Percentiles rank a stretch among this genome's conserved stretches.
These are phyloP conservation scores for Rhizoglyphus robini DNA, from an alignment of 1,140 invertebrate species.

Conservation along the genomic window DNA sequence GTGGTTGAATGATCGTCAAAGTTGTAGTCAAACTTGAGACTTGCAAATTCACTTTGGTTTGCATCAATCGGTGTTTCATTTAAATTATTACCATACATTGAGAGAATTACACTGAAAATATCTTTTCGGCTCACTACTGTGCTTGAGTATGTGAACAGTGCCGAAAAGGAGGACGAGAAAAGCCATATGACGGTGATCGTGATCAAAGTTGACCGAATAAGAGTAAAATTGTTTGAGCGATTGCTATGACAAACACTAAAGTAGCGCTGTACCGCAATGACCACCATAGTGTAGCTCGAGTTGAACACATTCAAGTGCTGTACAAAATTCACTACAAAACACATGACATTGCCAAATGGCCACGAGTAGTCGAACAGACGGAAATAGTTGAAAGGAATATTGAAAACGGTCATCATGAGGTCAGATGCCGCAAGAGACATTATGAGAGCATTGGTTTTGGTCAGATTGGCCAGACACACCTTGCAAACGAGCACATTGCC, in stretches of 20 bases:
- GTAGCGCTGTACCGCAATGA: slow-evolving; percentile 41
- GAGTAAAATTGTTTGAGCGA: too few species aligned
- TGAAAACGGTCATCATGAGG: slow-evolving; percentile 66
- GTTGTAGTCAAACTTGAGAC: too few species aligned
- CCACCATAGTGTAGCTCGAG: slow-evolving; percentile 41
- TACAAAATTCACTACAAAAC: slow-evolving; percentile 38
- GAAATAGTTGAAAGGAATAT: slow-evolving; percentile 52
- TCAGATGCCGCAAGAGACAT: slow-evolving; percentile 54
- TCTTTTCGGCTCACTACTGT: not conserved
- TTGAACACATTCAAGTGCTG: slow-evolving; percentile 34
- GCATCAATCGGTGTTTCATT: too few species aligned
- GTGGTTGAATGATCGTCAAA: not conserved
- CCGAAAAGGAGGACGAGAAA: not conserved
- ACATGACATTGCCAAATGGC: slow-evolving; percentile 38
- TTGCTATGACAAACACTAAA: slow-evolving; percentile 33
- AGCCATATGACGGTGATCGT: not conserved
- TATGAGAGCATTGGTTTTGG: slow-evolving; percentile 5
- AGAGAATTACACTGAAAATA: not conserved
- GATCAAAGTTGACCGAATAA: not conserved
- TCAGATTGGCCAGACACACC: not conserved
- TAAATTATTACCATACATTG: too few species aligned
- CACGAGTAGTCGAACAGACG: slow-evolving; percentile 32
- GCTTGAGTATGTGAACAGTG: not conserved
- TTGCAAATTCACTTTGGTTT: too few species aligned
- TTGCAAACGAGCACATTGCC: slow-evolving; percentile 27